Percentiles rank a stretch among this genome's conserved stretches.
Conservation (phyloP, 35 echinoderm and acorn worm species). For the Hemicentrotus pulcherrimus region DNA sequence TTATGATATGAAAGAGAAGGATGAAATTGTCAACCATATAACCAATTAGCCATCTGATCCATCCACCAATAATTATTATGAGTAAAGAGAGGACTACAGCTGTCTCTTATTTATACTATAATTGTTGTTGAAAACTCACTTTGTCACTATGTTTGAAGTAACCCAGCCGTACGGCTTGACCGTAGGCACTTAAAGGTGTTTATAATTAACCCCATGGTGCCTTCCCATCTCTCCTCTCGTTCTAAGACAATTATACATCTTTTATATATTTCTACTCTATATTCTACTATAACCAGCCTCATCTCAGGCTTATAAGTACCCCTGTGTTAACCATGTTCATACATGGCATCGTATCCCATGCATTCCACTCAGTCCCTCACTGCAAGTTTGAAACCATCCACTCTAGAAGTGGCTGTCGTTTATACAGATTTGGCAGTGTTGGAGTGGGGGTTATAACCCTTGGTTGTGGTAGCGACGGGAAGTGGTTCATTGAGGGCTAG, state of each 20-base stretch:
- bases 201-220: neutral
- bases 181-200: neutral
- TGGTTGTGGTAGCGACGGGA: neutral
- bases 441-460: neutral
- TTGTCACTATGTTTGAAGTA: neutral
- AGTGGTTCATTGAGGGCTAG: neutral
- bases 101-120: too few relatives aligned
- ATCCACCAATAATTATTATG: too few relatives aligned
- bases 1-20: too few relatives aligned
- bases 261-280: neutral
- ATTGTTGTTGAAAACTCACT: neutral
- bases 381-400: neutral
- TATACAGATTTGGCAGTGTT: neutral
- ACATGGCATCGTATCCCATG: neutral
- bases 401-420: neutral
- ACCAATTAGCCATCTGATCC: too few relatives aligned
- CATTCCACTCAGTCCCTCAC: neutral
- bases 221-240: neutral
- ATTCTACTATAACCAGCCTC: neutral
- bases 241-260: constrained; percentile 1
- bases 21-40: too few relatives aligned
- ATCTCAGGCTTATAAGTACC: neutral
- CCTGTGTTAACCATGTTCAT: neutral
- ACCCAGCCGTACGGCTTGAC: neutral
- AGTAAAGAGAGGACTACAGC: too few relatives aligned